These are phyloP conservation scores for Sebastes iracundus DNA, from an alignment of 2,797 vertebrate genomes.

Conservation along the genomic window DNA sequence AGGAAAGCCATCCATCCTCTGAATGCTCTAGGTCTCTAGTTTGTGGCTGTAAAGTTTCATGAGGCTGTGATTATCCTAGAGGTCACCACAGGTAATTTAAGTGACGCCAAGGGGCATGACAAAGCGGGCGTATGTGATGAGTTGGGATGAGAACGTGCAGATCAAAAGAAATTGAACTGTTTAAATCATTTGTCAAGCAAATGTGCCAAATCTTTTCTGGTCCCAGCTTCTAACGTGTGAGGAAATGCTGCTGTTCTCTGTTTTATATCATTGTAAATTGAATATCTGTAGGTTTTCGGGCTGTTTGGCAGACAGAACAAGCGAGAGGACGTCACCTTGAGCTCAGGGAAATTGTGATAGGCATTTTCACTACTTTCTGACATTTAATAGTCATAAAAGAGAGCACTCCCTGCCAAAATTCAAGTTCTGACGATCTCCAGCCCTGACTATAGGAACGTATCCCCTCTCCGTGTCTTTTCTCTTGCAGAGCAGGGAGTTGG, in stretches of 20 bases:
- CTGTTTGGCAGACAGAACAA: background rate
- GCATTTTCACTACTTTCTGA: background rate
- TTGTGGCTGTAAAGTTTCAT: no score
- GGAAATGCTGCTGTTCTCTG: background rate
- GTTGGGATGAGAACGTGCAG: background rate
- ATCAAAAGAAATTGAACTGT: background rate
- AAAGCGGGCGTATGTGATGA: no score
- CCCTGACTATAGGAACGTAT: conserved; percentile 10
- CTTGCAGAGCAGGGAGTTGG: conserved; percentile 84
- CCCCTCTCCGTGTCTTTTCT: conserved; percentile 30
- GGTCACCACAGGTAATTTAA: no score
- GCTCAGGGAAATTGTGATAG: background rate
- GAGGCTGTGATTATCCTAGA: no score
- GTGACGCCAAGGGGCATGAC: no score
- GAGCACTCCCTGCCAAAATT: background rate
- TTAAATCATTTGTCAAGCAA: background rate
- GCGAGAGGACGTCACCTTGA: background rate
- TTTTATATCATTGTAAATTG: background rate
- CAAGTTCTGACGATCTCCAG: background rate
- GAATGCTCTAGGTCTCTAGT: no score
- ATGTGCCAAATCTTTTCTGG: background rate
- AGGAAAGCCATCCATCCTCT: no score
- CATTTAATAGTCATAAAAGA: conserved; percentile 1
- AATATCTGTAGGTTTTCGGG: background rate
- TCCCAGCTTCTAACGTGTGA: background rate